phyloP scores from a whole-genome alignment of 2,797 vertebrate species.

The Crypturellus tataupa region DNA sequence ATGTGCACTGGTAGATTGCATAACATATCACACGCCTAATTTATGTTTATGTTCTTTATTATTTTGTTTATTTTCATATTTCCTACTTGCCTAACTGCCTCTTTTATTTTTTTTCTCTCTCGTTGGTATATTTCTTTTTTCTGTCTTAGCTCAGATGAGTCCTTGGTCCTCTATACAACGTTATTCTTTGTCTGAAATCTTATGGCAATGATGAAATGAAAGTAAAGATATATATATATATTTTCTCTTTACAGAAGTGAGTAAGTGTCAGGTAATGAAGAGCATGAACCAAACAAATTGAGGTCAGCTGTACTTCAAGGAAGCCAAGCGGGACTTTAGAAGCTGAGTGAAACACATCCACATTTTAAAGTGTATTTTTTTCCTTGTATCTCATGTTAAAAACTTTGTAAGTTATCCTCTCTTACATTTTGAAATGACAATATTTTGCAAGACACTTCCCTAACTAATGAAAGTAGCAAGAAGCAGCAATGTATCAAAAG shows the following conservation, averaged over 20 bases:
- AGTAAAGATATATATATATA: neutral
- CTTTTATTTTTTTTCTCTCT: neutral
- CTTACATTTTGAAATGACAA: neutral
- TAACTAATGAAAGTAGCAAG: neutral
- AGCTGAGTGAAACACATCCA: neutral
- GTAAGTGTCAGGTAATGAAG: neutral
- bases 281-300: neutral
- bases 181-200: neutral
- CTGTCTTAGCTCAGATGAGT: neutral
- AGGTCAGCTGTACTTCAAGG: neutral
- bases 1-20: neutral
- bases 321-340: neutral
- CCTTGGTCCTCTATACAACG: neutral
- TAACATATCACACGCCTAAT: accelerated
- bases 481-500: neutral
- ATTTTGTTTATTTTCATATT: neutral
- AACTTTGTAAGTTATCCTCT: neutral
- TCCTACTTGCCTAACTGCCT: neutral
- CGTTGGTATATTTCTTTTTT: neutral
- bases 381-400: neutral
- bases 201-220: neutral
- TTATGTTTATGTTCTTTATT: neutral
- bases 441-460: neutral
- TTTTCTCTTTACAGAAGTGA: neutral
- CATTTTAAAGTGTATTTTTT: neutral